phyloP scores from a whole-genome alignment of 1,140 invertebrate genomes.

The Drosophila pseudoananassae region DNA sequence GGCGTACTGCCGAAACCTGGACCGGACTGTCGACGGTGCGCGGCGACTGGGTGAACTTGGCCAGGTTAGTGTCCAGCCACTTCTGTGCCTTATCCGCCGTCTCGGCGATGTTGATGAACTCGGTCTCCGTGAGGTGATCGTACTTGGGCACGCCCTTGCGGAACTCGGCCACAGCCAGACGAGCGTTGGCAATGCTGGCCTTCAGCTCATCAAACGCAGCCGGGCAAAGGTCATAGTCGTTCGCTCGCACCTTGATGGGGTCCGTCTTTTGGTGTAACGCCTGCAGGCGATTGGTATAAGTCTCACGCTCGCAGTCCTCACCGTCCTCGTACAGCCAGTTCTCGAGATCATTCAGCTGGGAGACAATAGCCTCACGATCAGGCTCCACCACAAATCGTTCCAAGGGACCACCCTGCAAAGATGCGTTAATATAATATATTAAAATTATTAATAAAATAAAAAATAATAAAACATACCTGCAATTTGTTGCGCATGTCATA shows the following conservation, averaged over 20 bases:
- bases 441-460: too few species aligned
- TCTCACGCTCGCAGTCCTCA: slow-evolving; percentile 94
- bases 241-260: slow-evolving; percentile 91
- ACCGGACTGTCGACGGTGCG: slow-evolving; percentile 89
- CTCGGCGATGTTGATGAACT: slow-evolving; percentile 89
- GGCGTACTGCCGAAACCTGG: slow-evolving; percentile 90
- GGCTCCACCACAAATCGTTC: slow-evolving; percentile 91
- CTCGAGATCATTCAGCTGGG: slow-evolving; percentile 93
- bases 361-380: slow-evolving; percentile 88
- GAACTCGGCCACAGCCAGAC: slow-evolving; percentile 89
- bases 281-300: slow-evolving; percentile 86
- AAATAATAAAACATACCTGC: slow-evolving; percentile 54
- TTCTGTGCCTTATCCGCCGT: slow-evolving; percentile 86
- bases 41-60: slow-evolving; percentile 86
- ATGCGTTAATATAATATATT: not conserved
- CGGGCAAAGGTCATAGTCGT: slow-evolving; percentile 91
- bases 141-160: slow-evolving; percentile 91
- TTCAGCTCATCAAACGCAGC: slow-evolving; percentile 91
- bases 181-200: slow-evolving; percentile 88
- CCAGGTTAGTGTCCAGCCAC: slow-evolving; percentile 91
- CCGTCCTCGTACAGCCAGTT: slow-evolving; percentile 98
- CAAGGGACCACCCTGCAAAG: slow-evolving; percentile 89
- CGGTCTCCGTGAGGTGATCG: slow-evolving; percentile 91
- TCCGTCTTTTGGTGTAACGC: slow-evolving; percentile 90
- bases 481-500: slow-evolving; percentile 97